These are phyloP conservation scores for Nothoprocta perdicaria DNA, from an alignment of 2,113 vertebrate species.

Conservation along the genomic window DNA sequence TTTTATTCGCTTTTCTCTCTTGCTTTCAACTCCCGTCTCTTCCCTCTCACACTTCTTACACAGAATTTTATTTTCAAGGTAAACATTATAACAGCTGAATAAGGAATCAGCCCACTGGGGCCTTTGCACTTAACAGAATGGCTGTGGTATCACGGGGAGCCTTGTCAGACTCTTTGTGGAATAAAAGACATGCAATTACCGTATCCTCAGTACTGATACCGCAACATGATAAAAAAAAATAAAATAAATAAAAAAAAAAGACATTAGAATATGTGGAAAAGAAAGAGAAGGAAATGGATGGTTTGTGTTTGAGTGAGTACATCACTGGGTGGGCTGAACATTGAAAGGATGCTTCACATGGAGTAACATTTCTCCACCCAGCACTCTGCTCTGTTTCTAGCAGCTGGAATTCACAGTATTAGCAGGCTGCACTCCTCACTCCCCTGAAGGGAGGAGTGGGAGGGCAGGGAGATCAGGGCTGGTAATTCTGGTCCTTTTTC, in stretches of 20 bases:
- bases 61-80: not conserved
- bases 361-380: not conserved
- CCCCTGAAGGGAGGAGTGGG: not conserved
- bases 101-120: not conserved
- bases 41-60: not conserved
- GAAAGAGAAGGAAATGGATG: not conserved
- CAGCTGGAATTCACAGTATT: not conserved
- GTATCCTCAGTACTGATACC: not conserved
- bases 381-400: not conserved
- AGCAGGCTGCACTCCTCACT: not conserved
- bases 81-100: slow-evolving; percentile 31
- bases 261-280: not conserved
- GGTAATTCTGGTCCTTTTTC: not conserved
- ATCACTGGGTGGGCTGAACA: not conserved
- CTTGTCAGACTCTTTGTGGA: not conserved
- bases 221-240: not conserved
- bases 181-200: slow-evolving; percentile 25
- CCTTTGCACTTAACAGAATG: not conserved
- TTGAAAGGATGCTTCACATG: not conserved
- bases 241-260: not conserved
- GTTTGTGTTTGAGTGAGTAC: not conserved
- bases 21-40: not conserved
- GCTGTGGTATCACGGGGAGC: not conserved
- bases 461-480: not conserved
- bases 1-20: not conserved